Conservation (phyloP, 1,140 invertebrate genomes). For the Berghia stephanieae region DNA sequence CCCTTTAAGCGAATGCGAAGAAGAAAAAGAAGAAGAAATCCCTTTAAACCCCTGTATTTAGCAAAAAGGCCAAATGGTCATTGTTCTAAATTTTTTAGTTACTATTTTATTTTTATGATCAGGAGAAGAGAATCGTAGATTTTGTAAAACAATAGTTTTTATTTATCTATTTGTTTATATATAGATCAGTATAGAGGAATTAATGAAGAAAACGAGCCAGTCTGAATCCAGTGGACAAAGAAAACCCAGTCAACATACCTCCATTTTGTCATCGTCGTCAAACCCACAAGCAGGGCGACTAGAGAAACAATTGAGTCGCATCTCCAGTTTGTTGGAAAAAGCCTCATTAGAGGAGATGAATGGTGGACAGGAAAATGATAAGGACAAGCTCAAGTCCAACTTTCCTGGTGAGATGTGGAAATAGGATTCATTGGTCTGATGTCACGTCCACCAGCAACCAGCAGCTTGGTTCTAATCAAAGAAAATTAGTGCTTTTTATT, state of each 20-base stretch:
- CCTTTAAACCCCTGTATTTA: too few relatives aligned
- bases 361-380: too few relatives aligned
- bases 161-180: background rate
- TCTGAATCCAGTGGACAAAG: background rate
- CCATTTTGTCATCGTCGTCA: background rate
- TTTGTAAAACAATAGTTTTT: background rate
- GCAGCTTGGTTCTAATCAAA: too few relatives aligned
- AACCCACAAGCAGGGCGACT: constrained; percentile 16
- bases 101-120: background rate
- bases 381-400: too few relatives aligned
- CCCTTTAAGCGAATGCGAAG: background rate
- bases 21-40: too few relatives aligned
- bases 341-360: too few relatives aligned
- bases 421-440: too few relatives aligned
- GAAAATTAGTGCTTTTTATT: too few relatives aligned
- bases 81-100: background rate
- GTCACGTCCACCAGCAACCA: too few relatives aligned
- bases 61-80: too few relatives aligned
- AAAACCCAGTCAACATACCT: background rate
- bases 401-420: too few relatives aligned
- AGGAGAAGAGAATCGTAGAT: background rate
- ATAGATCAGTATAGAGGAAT: constrained; percentile 39
- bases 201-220: constrained; percentile 21
- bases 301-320: constrained; percentile 49
- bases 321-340: constrained; percentile 52